Base-by-base conservation (phyloP, 1,140 invertebrate genomes). In the Alviniconcha marisindica region DNA sequence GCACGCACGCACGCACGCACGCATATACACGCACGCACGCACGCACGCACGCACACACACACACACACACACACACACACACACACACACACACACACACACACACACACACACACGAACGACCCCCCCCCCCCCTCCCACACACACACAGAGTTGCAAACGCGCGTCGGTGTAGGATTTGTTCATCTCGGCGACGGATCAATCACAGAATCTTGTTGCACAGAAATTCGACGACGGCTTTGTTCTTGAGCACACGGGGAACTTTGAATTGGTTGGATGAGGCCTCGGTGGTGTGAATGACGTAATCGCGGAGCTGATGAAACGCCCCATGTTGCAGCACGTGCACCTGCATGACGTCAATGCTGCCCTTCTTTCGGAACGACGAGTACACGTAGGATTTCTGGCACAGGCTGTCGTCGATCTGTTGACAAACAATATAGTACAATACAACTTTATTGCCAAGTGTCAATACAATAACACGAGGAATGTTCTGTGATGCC, bases 261-360 rank as follows among this genome's bases (percentile, higher is more conserved):
- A 90, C 88, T 87, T 92, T 92, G 84, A 89, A 91, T 82, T 92
- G 91, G 82, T 92, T 92, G 24, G 91, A 82, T 18, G 91, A 89
- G 10, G 90, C 88, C 7, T 85, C 79, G 4, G 89, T 88, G 2
- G 82, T 88, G 36, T 87, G 66, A 38, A 92, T 85, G 77, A 89
- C 87, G 84, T 87, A 89, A 5, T 86, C 48, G 28, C 91, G 81
- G 31, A 92, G 86, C 21, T 87, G 85, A 24, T 84, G 74, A 82
- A 92, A 92, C 24, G 90, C 89, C 1, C 90, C 90, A 24, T 83
- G 81, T 66, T 86, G 87, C 1, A 92, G 87, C 5, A 90, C 33
- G 77, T 90, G 86, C 0, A 92, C 87, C 66, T 87, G 87, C 76
- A 90, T 87, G 36, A 88, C 89, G 28, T 83, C 87, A 78, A 92